These are phyloP conservation scores for Pempheris klunzingeri DNA, from an alignment of 2,797 vertebrate species.

Conservation along the genomic window DNA sequence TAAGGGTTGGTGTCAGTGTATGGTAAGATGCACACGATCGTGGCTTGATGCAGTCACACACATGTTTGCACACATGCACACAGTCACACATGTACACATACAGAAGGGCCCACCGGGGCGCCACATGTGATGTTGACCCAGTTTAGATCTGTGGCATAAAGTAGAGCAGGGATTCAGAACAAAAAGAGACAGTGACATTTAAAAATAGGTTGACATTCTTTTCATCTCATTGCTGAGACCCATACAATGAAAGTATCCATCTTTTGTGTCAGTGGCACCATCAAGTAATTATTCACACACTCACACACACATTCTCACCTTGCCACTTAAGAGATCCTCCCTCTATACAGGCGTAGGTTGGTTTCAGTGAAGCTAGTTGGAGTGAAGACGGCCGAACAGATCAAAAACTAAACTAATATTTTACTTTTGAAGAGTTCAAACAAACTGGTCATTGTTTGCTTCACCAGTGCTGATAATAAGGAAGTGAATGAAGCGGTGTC, in stretches of 20 bases:
- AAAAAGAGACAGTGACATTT: constrained; percentile 85
- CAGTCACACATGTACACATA: constrained; percentile 59
- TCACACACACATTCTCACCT: constrained; percentile 58
- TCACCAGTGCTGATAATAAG: neutral
- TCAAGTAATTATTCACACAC: constrained; percentile 76
- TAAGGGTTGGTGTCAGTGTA: constrained; percentile 29
- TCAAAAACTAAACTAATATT: neutral
- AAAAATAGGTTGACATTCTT: constrained; percentile 87
- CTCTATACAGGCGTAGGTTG: neutral
- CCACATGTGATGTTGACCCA: constrained; percentile 86
- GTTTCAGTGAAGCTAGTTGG: constrained; percentile 11
- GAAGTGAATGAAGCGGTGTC: neutral
- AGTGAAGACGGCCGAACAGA: constrained; percentile 1
- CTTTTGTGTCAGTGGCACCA: constrained; percentile 73
- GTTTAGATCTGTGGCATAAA: constrained; percentile 86
- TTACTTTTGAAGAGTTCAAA: neutral
- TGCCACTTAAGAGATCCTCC: constrained; percentile 25
- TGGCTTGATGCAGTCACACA: constrained; percentile 47
- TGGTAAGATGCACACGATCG: constrained; percentile 46
- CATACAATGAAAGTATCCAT: constrained; percentile 74
- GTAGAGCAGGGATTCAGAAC: constrained; percentile 85
- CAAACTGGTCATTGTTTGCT: neutral
- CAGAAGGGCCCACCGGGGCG: constrained; percentile 74
- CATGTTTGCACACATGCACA: constrained; percentile 43
- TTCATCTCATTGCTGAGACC: constrained; percentile 77